Percentiles rank a stretch among this genome's conserved stretches.
These are phyloP conservation scores for Chironomus riparius DNA, from an alignment of 2,888 invertebrate genomes.

Conservation along the genomic window DNA sequence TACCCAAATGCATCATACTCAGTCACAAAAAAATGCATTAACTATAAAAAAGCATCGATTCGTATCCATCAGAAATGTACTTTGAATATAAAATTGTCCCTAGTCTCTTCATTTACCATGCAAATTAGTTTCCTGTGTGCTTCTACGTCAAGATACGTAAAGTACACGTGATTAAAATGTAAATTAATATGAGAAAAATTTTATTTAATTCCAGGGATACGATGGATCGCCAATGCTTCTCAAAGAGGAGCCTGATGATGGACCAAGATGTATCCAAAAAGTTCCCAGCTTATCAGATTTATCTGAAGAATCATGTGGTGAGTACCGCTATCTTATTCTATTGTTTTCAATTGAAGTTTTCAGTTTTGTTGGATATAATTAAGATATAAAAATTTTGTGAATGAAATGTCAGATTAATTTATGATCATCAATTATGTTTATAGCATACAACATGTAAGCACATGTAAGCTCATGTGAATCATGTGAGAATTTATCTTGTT, in stretches of 20 bases:
- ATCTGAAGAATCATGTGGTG: slow-evolving; percentile 81
- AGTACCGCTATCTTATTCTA: slow-evolving; percentile 43
- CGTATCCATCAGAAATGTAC: no score
- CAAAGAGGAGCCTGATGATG: slow-evolving; percentile 50
- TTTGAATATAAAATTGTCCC: no score
- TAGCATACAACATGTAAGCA: neutral
- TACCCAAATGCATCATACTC: no score
- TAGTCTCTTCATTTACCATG: neutral
- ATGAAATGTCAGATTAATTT: slow-evolving; percentile 24
- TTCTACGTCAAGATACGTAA: neutral
- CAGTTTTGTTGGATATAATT: neutral
- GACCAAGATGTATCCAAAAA: slow-evolving; percentile 69
- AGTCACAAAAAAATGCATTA: no score
- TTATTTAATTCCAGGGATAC: slow-evolving; percentile 27
- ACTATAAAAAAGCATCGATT: no score
- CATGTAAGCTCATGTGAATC: no score
- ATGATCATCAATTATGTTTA: slow-evolving; percentile 12
- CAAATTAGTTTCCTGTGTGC: neutral
- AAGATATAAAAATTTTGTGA: slow-evolving; percentile 15
- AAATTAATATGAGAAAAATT: neutral
- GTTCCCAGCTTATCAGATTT: slow-evolving; percentile 86
- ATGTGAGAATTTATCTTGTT: neutral
- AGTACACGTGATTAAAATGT: neutral
- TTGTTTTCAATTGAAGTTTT: neutral
- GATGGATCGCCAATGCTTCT: slow-evolving; percentile 29